Conservation (phyloP, 1,140 invertebrate species). For the Lutraria rhynchaena region DNA sequence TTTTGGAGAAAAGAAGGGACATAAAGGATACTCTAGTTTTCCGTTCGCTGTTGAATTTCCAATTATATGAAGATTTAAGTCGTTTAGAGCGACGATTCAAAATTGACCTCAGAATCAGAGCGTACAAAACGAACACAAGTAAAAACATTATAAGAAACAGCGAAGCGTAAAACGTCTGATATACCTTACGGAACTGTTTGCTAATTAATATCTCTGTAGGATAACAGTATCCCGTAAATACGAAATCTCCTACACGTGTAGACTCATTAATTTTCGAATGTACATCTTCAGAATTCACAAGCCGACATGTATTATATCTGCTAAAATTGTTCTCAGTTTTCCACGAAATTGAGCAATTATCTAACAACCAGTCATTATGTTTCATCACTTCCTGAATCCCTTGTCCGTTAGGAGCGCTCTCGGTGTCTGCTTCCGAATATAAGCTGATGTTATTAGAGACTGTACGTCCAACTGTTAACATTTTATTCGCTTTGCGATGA, state of each 20-base stretch:
- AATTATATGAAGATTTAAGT: slow-evolving; percentile 55
- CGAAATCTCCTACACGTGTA: slow-evolving; percentile 16
- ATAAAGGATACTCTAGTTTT: not conserved
- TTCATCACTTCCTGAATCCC: no score
- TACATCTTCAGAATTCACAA: no score
- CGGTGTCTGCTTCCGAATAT: not conserved
- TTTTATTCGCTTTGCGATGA: not conserved
- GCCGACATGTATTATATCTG: no score
- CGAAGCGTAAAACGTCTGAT: slow-evolving; percentile 74
- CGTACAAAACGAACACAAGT: slow-evolving; percentile 74
- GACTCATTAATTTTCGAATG: not conserved
- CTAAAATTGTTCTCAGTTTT: not conserved
- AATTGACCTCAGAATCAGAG: slow-evolving; percentile 74
- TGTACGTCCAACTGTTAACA: not conserved
- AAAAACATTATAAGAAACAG: slow-evolving; percentile 73
- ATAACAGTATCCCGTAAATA: slow-evolving; percentile 58
- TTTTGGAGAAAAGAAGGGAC: slow-evolving; percentile 22
- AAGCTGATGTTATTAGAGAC: no score
- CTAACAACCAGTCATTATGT: not conserved
- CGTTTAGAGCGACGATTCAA: slow-evolving; percentile 60
- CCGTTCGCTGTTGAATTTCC: slow-evolving; percentile 28
- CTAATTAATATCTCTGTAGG: slow-evolving; percentile 64
- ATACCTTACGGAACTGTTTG: slow-evolving; percentile 58
- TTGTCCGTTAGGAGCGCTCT: not conserved
- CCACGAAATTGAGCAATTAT: not conserved